These are phyloP conservation scores for Tinea trinotella DNA, from an alignment of 2,888 invertebrate species.

Conservation along the genomic window DNA sequence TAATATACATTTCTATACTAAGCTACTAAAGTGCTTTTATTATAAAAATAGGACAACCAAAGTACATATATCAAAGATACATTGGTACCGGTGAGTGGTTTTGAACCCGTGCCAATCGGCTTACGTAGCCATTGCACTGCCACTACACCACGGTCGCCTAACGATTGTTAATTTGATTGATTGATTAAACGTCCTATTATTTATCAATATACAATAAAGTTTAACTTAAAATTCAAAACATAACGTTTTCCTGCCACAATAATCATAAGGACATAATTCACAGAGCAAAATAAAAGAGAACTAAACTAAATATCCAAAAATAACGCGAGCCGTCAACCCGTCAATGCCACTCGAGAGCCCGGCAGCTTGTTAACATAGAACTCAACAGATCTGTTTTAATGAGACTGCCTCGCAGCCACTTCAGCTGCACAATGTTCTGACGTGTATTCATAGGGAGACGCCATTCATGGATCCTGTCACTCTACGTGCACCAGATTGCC, in stretches of 20 bases:
- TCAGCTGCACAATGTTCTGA: neutral
- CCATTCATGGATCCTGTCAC: slow-evolving; percentile 7
- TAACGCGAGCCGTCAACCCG: neutral
- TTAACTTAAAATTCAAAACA: too few relatives aligned
- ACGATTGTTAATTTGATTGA: too few relatives aligned
- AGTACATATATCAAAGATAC: too few relatives aligned
- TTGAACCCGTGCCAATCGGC: too few relatives aligned
- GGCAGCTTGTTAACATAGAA: slow-evolving; percentile 2
- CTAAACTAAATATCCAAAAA: slow-evolving; percentile 3
- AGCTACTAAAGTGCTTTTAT: too few relatives aligned
- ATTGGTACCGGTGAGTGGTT: too few relatives aligned
- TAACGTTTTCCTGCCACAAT: neutral
- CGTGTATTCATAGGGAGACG: neutral
- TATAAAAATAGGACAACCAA: too few relatives aligned
- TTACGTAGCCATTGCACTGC: too few relatives aligned
- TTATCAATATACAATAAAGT: neutral
- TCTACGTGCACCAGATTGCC: neutral
- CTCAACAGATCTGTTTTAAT: slow-evolving; percentile 14
- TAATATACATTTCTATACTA: too few relatives aligned
- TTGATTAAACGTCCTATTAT: neutral
- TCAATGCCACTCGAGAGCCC: slow-evolving; percentile 12
- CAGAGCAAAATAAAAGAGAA: neutral
- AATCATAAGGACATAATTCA: neutral
- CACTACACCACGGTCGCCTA: too few relatives aligned
- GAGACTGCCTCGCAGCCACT: slow-evolving; percentile 10